A percentile compares a stretch with the other conserved stretches of the same genome.
Evolutionary conservation across 2,113 vertebrate species (phyloP).

Genomic region (Cheirogaleus medius): DNA sequence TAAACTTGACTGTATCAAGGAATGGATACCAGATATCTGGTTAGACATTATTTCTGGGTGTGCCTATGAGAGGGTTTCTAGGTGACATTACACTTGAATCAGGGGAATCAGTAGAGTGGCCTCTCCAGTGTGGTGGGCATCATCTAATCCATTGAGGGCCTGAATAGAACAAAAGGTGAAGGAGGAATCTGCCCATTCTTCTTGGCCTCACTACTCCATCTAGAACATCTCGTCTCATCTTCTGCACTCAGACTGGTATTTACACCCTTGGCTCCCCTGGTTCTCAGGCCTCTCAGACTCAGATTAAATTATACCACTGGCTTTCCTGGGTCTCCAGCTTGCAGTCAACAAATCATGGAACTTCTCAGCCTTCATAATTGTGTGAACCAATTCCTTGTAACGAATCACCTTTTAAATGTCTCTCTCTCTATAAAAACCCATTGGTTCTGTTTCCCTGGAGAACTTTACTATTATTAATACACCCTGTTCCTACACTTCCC

Average conservation of each 20-base stretch:
- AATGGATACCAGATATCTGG: neutral
- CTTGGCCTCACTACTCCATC: neutral
- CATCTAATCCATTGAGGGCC: neutral
- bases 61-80: neutral
- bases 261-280: fast-evolving
- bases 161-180: neutral
- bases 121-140: too few relatives aligned
- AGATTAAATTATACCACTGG: too few relatives aligned
- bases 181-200: neutral
- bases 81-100: neutral
- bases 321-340: neutral
- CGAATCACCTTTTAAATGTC: neutral
- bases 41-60: neutral
- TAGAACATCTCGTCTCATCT: neutral
- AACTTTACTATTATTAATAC: neutral
- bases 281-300: neutral
- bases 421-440: neutral
- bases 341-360: neutral
- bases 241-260: neutral
- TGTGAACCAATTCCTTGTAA: neutral
- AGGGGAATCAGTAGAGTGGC: neutral
- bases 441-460: neutral
- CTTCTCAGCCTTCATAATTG: neutral
- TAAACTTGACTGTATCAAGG: neutral
- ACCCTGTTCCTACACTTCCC: neutral